Evolutionary conservation across 2,113 vertebrate species (phyloP), one percentile per base, ranked within the genome.

Genomic region (Anas platyrhynchos): DNA sequence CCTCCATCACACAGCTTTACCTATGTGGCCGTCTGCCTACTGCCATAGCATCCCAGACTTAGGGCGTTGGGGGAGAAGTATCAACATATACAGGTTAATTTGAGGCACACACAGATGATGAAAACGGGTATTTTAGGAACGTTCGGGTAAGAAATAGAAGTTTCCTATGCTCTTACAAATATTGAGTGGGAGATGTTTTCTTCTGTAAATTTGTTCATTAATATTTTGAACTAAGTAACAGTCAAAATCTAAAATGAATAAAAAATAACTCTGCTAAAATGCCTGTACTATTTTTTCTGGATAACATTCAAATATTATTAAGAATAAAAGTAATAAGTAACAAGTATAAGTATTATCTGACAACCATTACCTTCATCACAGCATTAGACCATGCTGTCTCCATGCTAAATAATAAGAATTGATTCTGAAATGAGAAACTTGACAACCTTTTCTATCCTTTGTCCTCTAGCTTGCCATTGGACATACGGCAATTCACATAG

Each of bases 401-500:
- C 46, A 76, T 29, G 34, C 27, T 89, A 88, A 83, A 23, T 63
- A 94, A 74, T 58, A 88, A 58, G 54, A 91, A 92, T 68, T 0
- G 1, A 92, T 90, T 81, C 82, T 44, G 59, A 93, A 94, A 94
- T 11, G 3, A 96, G 79, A 87, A 90, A 58, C 68, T 52, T 41
- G 26, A 66, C 67, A 29, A 65, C 46, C 14, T 72, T 90, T 92
- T 59, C 65, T 59, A 69, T 41, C 12, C 36, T 94, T 88, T 91
- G 50, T 82, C 79, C 74, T 82, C 62, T 54, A 62, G 34, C 72
- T 16, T 79, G 58, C 9, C 44, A 90, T 81, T 44, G 86, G 66
- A 91, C 68, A 91, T 26, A 52, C 14, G 56, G 72, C 20, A 95
- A 84, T 83, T 90, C 83, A 86, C 41, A 65, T 11, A 93, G 88